These are phyloP conservation scores for Phorcus lineatus DNA, from an alignment of 2,888 invertebrate genomes.

Conservation along the genomic window DNA sequence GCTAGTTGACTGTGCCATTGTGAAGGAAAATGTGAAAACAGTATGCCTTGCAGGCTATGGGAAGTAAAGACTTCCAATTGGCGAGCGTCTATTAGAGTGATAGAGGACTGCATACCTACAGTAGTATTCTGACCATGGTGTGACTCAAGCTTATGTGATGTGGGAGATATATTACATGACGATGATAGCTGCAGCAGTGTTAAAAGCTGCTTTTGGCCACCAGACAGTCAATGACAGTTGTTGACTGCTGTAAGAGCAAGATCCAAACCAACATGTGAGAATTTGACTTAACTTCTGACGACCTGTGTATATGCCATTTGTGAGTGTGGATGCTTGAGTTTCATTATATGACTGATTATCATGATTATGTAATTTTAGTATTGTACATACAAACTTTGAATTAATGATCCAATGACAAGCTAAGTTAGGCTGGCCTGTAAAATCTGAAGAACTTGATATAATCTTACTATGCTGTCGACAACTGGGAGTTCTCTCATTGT, in stretches of 20 bases:
- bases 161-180: background rate
- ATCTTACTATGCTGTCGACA: background rate
- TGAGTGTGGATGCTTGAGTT: constrained; percentile 16
- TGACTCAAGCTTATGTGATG: constrained; percentile 16
- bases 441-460: background rate
- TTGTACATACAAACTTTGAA: constrained; percentile 9
- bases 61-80: background rate
- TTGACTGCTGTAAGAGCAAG: background rate
- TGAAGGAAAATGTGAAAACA: background rate
- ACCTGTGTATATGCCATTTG: constrained; percentile 17
- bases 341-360: constrained; percentile 16
- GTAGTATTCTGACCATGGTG: constrained; percentile 18
- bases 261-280: constrained; percentile 11
- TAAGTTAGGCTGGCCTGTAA: constrained; percentile 9
- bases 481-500: constrained; percentile 19
- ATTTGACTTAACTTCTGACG: constrained; percentile 5
- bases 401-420: background rate
- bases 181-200: no score
- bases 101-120: constrained; percentile 16
- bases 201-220: no score
- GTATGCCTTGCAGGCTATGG: background rate
- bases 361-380: constrained; percentile 23
- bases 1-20: constrained; percentile 14
- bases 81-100: constrained; percentile 5
- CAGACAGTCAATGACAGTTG: no score